Conservation (phyloP, 2,888 invertebrate genomes). For the Nezara viridula region DNA sequence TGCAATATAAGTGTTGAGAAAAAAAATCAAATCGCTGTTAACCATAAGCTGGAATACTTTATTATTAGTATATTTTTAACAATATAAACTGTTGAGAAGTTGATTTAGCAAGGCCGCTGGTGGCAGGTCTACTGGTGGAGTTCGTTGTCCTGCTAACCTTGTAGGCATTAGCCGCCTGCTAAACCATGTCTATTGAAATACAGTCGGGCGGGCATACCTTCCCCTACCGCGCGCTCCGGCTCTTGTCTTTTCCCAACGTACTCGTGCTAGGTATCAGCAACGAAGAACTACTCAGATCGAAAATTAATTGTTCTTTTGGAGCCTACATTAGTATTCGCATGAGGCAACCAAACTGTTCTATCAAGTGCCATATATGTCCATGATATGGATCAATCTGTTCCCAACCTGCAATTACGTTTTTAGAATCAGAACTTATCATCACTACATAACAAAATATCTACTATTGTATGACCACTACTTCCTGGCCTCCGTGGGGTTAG, state of each 20-base stretch:
- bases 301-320: no score
- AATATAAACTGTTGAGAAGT: not conserved
- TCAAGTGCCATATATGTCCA: no score
- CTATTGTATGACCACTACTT: no score
- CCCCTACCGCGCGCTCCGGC: not conserved
- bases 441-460: no score
- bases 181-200: conserved; percentile 9
- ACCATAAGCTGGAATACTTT: not conserved
- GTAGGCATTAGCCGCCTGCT: conserved; percentile 7
- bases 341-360: no score
- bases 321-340: no score
- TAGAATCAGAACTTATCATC: no score
- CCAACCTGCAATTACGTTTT: no score
- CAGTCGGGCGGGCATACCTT: not conserved
- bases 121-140: conserved; percentile 9
- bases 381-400: no score
- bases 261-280: no score
- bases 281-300: no score
- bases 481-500: no score
- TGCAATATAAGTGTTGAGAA: not conserved
- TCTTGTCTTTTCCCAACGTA: not conserved
- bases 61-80: not conserved
- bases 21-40: not conserved
- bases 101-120: conserved; percentile 9
- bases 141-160: conserved; percentile 30